Percentiles rank a stretch among this genome's conserved stretches.
Evolutionary conservation across 2,113 vertebrate genomes (phyloP).

Genomic region (Arothron firmamentum): DNA sequence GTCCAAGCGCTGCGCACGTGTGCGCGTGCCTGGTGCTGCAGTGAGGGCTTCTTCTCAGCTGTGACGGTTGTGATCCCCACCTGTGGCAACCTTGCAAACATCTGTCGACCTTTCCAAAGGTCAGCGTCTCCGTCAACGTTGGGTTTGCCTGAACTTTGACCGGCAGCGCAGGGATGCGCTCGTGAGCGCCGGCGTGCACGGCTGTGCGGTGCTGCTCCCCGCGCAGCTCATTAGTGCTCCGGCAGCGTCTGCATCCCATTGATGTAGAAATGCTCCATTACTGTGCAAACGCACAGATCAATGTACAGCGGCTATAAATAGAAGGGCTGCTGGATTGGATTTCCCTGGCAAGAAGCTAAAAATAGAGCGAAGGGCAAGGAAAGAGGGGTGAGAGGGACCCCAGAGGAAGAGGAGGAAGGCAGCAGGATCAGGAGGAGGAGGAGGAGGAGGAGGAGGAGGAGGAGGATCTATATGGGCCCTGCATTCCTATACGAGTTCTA

Average conservation of each 20-base stretch:
- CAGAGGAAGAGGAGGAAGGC: constrained; percentile 49
- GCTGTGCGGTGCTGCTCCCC: too few species aligned
- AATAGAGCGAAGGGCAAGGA: constrained; percentile 47
- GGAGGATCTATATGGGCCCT: constrained; percentile 21
- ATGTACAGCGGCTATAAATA: constrained; percentile 52
- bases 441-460: constrained; percentile 1
- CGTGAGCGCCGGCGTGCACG: too few species aligned
- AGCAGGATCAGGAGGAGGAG: constrained; percentile 18
- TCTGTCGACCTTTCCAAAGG: too few species aligned
- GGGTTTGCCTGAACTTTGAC: too few species aligned
- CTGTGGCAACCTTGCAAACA: too few species aligned
- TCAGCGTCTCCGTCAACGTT: too few species aligned
- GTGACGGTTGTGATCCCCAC: too few species aligned
- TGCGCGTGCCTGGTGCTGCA: too few species aligned
- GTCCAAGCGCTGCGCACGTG: too few species aligned
- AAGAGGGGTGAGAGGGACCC: constrained; percentile 43
- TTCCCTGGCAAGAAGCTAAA: constrained; percentile 58
- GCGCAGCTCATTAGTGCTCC: too few species aligned
- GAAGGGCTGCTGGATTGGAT: constrained; percentile 48
- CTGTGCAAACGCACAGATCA: constrained; percentile 34
- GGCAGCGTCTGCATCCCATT: constrained; percentile 11
- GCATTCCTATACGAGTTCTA: background rate
- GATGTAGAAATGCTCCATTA: constrained; percentile 44
- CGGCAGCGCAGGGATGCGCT: too few species aligned
- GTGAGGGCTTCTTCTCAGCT: too few species aligned